phyloP scores from a whole-genome alignment of 1,140 invertebrate genomes.

The Wasmannia auropunctata region DNA sequence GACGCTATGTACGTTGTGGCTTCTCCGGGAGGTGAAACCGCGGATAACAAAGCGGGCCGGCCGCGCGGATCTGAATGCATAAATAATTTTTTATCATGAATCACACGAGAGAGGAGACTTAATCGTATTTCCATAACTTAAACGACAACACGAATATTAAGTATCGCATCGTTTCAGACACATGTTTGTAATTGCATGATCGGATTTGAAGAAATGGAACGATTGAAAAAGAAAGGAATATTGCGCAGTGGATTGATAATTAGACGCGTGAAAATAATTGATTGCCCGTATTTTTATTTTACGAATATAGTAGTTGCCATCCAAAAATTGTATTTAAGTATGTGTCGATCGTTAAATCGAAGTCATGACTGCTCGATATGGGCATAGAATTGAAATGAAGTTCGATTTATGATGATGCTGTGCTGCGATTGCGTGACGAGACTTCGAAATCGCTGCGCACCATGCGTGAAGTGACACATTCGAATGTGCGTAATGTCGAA shows the following conservation, averaged over 20 bases:
- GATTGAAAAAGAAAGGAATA: neutral
- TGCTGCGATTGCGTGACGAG: constrained; percentile 18
- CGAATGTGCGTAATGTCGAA: constrained; percentile 16
- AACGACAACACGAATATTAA: neutral
- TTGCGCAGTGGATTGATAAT: neutral
- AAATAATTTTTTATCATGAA: constrained; percentile 34
- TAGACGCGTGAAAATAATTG: neutral
- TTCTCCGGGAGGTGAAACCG: neutral
- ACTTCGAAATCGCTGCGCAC: constrained; percentile 5
- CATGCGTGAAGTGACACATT: constrained; percentile 8
- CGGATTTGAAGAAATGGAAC: neutral
- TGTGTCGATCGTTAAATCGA: neutral
- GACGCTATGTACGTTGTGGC: neutral
- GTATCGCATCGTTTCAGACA: neutral
- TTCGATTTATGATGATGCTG: neutral
- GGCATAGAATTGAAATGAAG: neutral
- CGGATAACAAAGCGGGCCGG: constrained; percentile 24
- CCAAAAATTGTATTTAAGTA: neutral
- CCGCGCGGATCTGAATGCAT: constrained; percentile 2
- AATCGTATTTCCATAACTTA: constrained; percentile 12
- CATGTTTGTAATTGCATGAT: neutral
- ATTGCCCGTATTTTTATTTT: neutral
- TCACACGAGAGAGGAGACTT: neutral
- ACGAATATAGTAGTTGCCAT: neutral
- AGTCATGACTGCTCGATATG: neutral